Conservation (phyloP, 1,140 invertebrate genomes). For the Penaeus japonicus region DNA sequence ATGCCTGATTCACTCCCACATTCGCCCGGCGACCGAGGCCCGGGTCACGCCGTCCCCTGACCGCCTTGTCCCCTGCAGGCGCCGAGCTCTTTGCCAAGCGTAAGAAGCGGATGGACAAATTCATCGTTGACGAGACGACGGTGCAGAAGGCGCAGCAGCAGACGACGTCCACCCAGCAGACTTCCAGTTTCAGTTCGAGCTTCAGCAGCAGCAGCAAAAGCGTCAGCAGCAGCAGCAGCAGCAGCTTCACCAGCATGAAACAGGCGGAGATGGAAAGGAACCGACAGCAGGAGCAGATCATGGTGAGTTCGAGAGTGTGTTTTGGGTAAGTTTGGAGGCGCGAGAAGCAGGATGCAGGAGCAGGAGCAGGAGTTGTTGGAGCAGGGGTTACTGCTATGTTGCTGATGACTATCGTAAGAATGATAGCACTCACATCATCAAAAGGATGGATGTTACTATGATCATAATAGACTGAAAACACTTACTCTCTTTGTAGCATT, state of each 20-base stretch:
- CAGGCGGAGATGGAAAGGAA: slow-evolving; percentile 44
- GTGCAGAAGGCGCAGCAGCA: slow-evolving; percentile 63
- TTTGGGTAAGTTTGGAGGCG: not conserved
- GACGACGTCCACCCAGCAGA: slow-evolving; percentile 60
- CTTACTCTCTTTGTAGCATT: too few relatives aligned
- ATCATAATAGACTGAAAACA: too few relatives aligned
- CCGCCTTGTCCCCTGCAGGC: slow-evolving; percentile 66
- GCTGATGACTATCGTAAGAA: not conserved
- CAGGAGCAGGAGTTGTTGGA: not conserved
- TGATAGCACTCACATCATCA: too few relatives aligned
- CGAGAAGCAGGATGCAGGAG: not conserved
- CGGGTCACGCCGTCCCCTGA: too few relatives aligned
- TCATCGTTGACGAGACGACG: slow-evolving; percentile 81
- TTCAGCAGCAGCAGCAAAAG: slow-evolving; percentile 27
- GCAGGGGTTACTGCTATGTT: not conserved
- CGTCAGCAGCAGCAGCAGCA: slow-evolving; percentile 60
- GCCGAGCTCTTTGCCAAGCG: slow-evolving; percentile 88
- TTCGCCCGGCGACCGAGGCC: not conserved
- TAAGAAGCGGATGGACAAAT: slow-evolving; percentile 84
- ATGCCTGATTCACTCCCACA: too few relatives aligned
- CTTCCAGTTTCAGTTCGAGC: slow-evolving; percentile 60
- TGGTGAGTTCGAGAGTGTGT: slow-evolving; percentile 49
- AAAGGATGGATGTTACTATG: too few relatives aligned
- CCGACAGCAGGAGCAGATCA: slow-evolving; percentile 51
- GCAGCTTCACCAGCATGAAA: slow-evolving; percentile 59